phyloP scores from a whole-genome alignment of 2,113 vertebrate species.

The Platysteira castanea region DNA sequence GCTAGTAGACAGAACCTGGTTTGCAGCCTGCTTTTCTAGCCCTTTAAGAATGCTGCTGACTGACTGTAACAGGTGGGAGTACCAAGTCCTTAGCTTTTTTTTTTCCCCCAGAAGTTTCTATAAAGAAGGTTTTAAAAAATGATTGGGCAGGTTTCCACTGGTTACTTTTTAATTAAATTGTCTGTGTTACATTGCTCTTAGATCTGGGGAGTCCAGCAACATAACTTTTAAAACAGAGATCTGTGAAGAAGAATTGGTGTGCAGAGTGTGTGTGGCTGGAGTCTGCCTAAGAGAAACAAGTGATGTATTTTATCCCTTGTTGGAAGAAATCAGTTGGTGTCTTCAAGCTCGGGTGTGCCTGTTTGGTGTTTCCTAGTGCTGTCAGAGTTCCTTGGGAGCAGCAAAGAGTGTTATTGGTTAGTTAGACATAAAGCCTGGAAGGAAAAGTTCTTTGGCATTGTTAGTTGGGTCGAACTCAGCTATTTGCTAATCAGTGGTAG shows the following conservation, averaged over 20 bases:
- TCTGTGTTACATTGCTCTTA: background rate
- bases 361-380: background rate
- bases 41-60: background rate
- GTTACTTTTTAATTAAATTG: background rate
- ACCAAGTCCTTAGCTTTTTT: background rate
- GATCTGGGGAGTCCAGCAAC: background rate
- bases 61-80: background rate
- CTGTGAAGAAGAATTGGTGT: background rate
- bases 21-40: background rate
- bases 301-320: background rate
- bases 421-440: background rate
- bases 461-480: background rate
- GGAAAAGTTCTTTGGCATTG: background rate
- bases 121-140: background rate
- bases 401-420: background rate
- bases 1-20: background rate
- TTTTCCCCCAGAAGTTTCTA: rapidly evolving
- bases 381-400: background rate
- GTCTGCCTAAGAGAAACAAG: background rate
- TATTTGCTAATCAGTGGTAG: background rate
- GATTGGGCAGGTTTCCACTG: background rate
- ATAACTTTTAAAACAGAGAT: background rate
- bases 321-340: background rate
- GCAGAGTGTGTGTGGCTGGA: background rate
- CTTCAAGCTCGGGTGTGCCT: background rate